These are phyloP conservation scores for Ochropleura leucogaster DNA, from an alignment of 2,888 invertebrate species.

Conservation along the genomic window DNA sequence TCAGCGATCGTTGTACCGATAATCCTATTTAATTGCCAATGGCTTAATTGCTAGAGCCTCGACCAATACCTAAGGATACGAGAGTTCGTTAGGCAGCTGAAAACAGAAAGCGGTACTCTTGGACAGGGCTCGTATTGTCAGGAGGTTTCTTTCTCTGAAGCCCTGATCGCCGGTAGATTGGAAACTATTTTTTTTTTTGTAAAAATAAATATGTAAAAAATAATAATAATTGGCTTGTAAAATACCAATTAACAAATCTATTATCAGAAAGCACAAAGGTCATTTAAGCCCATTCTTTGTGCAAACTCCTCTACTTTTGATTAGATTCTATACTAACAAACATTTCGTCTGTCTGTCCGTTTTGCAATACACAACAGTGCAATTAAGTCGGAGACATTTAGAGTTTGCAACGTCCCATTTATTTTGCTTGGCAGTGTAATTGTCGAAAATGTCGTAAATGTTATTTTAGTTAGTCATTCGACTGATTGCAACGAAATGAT, in stretches of 20 bases:
- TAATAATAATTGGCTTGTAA: conserved; percentile 12
- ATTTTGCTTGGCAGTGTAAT: conserved; percentile 58
- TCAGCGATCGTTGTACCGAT: too few species aligned
- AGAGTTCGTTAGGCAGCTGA: too few species aligned
- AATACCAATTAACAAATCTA: conserved; percentile 19
- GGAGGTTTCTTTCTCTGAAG: too few species aligned
- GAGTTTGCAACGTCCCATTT: conserved; percentile 61
- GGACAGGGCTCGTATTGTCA: too few species aligned
- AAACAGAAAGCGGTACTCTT: too few species aligned
- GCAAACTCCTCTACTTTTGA: conserved; percentile 32
- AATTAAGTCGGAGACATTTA: conserved; percentile 64
- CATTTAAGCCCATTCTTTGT: background rate
- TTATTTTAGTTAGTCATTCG: conserved; percentile 53
- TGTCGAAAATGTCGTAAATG: conserved; percentile 55
- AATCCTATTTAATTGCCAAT: too few species aligned
- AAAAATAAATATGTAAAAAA: too few species aligned
- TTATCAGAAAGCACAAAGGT: conserved; percentile 17
- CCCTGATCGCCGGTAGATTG: too few species aligned
- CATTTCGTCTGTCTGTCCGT: conserved; percentile 37
- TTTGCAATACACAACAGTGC: conserved; percentile 48
- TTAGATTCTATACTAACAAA: conserved; percentile 43
- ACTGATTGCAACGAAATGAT: conserved; percentile 34
- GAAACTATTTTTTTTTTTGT: too few species aligned
- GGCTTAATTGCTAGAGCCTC: too few species aligned
- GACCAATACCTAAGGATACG: too few species aligned